These are phyloP conservation scores for Liasis olivaceus DNA, from an alignment of 2,797 vertebrate genomes.

Conservation along the genomic window DNA sequence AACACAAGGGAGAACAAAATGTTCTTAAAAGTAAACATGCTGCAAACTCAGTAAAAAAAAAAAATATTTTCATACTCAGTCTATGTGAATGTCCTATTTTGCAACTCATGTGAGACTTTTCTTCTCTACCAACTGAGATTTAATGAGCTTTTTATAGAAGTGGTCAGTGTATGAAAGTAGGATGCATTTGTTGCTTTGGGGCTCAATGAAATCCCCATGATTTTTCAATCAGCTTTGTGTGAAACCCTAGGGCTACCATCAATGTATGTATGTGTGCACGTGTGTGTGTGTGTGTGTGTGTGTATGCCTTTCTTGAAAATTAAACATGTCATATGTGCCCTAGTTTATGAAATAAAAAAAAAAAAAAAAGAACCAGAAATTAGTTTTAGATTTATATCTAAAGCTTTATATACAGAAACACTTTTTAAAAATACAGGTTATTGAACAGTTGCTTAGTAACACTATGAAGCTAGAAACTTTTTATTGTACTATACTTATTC, in stretches of 20 bases:
- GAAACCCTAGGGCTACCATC: neutral
- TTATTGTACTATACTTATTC: neutral
- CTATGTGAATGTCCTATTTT: neutral
- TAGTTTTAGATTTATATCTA: constrained; percentile 15
- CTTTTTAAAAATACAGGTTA: constrained; percentile 3
- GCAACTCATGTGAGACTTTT: neutral
- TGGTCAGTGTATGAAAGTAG: neutral
- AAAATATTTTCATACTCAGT: neutral
- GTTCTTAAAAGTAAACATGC: neutral
- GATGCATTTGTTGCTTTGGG: neutral
- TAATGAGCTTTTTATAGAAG: neutral
- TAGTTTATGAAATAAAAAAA: neutral
- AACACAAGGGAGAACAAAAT: neutral
- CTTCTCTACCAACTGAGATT: neutral
- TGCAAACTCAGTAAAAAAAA: neutral
- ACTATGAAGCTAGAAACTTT: neutral
- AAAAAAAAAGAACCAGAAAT: constrained; percentile 26
- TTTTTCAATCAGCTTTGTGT: constrained; percentile 1
- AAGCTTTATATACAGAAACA: constrained; percentile 13
- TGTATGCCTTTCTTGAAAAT: constrained; percentile 7
- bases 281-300: neutral
- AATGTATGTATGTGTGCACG: neutral
- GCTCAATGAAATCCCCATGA: neutral
- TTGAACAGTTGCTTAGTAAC: constrained; percentile 40
- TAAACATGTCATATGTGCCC: neutral